These are phyloP conservation scores for Drosophila trichaetosa DNA, from an alignment of 2,888 invertebrate species.

Conservation along the genomic window DNA sequence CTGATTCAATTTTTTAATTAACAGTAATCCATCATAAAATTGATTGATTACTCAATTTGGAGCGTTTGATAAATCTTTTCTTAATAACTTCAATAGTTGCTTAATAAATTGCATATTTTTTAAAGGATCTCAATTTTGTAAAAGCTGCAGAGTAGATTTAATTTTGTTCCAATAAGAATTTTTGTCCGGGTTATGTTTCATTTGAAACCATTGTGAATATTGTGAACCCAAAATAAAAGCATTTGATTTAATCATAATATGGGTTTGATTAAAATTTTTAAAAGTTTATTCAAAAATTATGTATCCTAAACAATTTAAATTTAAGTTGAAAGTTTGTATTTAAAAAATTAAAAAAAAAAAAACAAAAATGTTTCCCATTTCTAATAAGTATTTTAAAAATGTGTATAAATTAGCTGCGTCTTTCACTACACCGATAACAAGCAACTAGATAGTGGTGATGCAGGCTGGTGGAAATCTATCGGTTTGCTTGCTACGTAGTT, in stretches of 20 bases:
- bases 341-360: neutral
- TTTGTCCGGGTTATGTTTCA: neutral
- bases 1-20: neutral
- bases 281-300: neutral
- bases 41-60: neutral
- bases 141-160: neutral
- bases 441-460: conserved; percentile 6
- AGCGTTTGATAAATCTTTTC: neutral
- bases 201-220: neutral
- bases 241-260: neutral
- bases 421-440: conserved; percentile 5
- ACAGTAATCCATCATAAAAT: neutral
- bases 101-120: neutral
- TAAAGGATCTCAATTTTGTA: neutral
- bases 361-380: neutral
- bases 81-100: neutral
- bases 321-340: neutral
- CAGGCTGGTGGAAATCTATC: conserved; percentile 14
- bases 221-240: neutral
- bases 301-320: neutral
- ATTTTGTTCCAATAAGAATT: neutral
- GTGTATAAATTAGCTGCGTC: neutral
- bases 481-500: conserved; percentile 45
- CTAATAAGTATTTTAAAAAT: neutral
- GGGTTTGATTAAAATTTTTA: no score